Evolutionary conservation across 2,888 invertebrate genomes (phyloP).

Genomic region (Aleiodes testaceus): DNA sequence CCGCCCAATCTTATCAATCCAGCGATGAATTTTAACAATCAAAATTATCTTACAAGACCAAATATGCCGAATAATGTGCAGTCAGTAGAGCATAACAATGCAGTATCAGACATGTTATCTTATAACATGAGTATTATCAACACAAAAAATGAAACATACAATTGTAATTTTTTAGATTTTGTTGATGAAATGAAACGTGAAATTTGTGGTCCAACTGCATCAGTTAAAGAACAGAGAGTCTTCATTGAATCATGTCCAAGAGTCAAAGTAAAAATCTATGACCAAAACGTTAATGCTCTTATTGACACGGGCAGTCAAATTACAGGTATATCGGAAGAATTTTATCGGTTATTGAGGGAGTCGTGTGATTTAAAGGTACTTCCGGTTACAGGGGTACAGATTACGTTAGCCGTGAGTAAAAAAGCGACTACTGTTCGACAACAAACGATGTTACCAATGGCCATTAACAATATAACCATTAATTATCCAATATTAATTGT

Average conservation of each 20-base stretch:
- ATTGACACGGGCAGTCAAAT: constrained; percentile 50
- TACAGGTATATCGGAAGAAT: constrained; percentile 46
- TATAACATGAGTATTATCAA: neutral
- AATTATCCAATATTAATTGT: no score
- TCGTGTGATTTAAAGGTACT: no score
- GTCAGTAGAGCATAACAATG: no score
- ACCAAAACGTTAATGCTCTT: constrained; percentile 36
- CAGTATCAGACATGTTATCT: neutral
- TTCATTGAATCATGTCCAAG: constrained; percentile 32
- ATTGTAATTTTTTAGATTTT: constrained; percentile 35
- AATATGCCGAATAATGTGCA: no score
- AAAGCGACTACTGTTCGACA: neutral
- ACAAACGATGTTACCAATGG: no score
- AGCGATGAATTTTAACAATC: no score
- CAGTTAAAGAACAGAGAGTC: neutral
- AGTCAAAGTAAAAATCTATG: constrained; percentile 31
- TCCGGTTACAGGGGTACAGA: constrained; percentile 44
- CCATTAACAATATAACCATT: no score
- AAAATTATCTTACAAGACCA: no score
- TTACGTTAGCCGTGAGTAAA: constrained; percentile 42
- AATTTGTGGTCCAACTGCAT: neutral
- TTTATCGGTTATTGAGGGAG: constrained; percentile 32
- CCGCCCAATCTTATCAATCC: neutral
- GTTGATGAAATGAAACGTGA: constrained; percentile 43
- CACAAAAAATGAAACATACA: neutral